These are phyloP conservation scores for Naja naja DNA, from an alignment of 2,113 vertebrate species.

Conservation along the genomic window DNA sequence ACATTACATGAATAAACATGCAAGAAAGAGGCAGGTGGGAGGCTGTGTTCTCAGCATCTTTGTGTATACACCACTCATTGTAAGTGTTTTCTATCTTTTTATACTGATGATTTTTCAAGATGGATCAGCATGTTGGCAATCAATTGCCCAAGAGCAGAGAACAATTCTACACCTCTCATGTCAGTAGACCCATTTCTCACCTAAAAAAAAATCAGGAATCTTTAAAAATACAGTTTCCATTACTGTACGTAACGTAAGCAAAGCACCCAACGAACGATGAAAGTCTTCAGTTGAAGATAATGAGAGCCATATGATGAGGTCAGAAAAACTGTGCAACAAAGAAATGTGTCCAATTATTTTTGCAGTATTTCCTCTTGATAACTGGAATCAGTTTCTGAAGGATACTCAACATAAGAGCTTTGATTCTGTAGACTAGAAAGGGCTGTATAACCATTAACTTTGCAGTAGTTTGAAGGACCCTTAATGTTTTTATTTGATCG, in stretches of 20 bases:
- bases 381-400: not conserved
- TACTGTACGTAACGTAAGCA: not conserved
- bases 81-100: not conserved
- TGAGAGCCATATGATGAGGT: not conserved
- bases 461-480: not conserved
- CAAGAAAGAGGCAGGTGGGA: not conserved
- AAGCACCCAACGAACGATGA: not conserved
- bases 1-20: not conserved
- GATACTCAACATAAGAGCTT: not conserved
- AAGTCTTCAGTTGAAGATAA: not conserved
- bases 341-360: not conserved
- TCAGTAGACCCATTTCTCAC: not conserved
- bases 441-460: not conserved
- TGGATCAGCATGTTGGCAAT: not conserved
- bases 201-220: not conserved
- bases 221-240: not conserved
- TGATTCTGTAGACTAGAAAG: not conserved
- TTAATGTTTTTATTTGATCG: not conserved
- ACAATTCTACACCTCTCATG: not conserved
- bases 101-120: not conserved
- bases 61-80: not conserved
- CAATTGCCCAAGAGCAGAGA: not conserved
- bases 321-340: not conserved
- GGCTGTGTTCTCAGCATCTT: not conserved
- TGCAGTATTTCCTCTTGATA: not conserved